Evolutionary conservation across 53 echinoderm and acorn worm species (phyloP), one percentile per base, ranked within the genome.

Genomic region (Temnopleurus reevesii): DNA sequence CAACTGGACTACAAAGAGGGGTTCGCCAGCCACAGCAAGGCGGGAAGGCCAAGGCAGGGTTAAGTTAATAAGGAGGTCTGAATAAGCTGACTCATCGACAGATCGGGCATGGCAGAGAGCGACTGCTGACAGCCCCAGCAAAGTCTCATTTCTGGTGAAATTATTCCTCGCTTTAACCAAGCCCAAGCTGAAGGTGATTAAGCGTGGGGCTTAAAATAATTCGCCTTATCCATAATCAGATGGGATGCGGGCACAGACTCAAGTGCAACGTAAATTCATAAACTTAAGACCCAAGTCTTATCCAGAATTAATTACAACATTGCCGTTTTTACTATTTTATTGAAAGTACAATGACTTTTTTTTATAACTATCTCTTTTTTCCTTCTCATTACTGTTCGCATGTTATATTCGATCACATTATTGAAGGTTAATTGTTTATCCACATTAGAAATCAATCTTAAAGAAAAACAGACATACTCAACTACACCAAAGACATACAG

Each of bases 151-250:
- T 79, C 79, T 79, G 49, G 79, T 79, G 46, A 15, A 47, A 49
- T 79, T 27, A 79, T 79, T 79, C 46, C 51, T 41, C 28, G 79
- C 79, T 79, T 79, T 47, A 79, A 13, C 79, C 28, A 6, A 29
- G 26, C 79, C 8, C 79, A 79, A 47, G 79, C 79, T 51, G 46
- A 6, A 3, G 13, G 17, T 79, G 79, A 79, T 79, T 79, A 79
- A 49, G 79, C 79, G 79, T 26, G 79, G 45, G 79, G 47, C 79
- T 79, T 79, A 79, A 79, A 79, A 47, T 79, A 79, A 79, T 79
- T 79, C 49, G 51, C 79, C 25, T 79, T 79, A 79, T 79, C 49
- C 49, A 79, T 27, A 38, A 38, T 71, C 41, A 71, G 36, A 71
- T 71, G 23, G 41, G 71, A 21, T 71, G 41, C 41, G 41, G 4